Base-by-base conservation (phyloP, 1,140 invertebrate genomes). In the Nasonia vitripennis region DNA sequence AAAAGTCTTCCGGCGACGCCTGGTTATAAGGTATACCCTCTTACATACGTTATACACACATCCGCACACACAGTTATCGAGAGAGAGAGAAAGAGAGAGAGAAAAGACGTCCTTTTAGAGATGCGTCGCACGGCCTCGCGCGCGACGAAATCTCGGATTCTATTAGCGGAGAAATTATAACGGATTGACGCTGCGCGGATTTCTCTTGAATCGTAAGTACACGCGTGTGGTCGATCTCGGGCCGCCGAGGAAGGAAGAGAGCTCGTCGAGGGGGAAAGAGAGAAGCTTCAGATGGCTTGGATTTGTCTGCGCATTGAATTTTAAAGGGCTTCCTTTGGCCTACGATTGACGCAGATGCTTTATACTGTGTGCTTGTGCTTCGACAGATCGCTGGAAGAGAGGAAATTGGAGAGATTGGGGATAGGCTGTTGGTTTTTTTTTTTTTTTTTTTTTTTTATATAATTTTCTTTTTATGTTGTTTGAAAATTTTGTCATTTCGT, bases 141-240 rank as follows among this genome's bases (percentile, higher is more conserved):
- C 5, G 85, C 88, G 89, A 91, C 90, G 90, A 93, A 93, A 92
- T 92, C 91, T 93, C 84, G 91, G 92, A 93, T 92, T 93, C 92
- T 92, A 93, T 92, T 92, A 93, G 90, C 91, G 91, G 91, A 92
- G 92, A 93, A 93, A 93, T 93, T 93, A 93, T 93, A 93, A 93
- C 92, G 92, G 92, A 92, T 92, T 91, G 90, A 91, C 90, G 89
- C 90, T 87, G 87, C 88, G 89, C 87, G 90, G 90, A 91, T 93
- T 93, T 92, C 91, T 92, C 90, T 89, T 92, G 92, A 93, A 92
- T 93, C 89, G 91, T 90, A 93, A 92, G 90, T 92, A 89, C 89
- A 80, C 67, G 51, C 55, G 55, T 20, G 67, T 34, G 48, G 45
- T 4, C 48, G n/a, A 77, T 77, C 81, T 75, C 34, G 23, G 2